phyloP scores from a whole-genome alignment of 2,797 vertebrate species.

The Pseudocheirus occidentalis region DNA sequence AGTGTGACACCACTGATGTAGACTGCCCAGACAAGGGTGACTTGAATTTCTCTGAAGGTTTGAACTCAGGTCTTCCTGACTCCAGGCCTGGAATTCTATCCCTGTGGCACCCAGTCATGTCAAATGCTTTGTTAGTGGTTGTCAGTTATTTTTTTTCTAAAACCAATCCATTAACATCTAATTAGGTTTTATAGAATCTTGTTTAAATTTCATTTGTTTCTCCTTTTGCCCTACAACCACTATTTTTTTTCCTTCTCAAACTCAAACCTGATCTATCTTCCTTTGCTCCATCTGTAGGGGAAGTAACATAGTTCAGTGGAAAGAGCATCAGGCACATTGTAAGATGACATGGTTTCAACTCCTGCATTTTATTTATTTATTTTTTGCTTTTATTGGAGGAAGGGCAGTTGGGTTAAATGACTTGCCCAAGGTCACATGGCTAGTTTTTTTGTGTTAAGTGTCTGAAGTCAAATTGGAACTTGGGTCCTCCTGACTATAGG shows the following conservation, averaged over 20 bases:
- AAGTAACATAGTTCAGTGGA: not conserved
- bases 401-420: too few relatives aligned
- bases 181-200: not conserved
- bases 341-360: not conserved
- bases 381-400: too few relatives aligned
- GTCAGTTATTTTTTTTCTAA: not conserved
- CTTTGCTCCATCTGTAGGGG: not conserved
- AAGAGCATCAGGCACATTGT: not conserved
- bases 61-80: not conserved
- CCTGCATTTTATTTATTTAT: too few relatives aligned
- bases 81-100: not conserved
- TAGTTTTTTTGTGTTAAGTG: too few relatives aligned
- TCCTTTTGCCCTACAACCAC: not conserved
- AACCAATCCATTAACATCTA: not conserved
- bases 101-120: not conserved
- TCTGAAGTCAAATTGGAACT: too few relatives aligned
- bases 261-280: not conserved
- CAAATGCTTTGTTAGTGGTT: not conserved
- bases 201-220: not conserved
- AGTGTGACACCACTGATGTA: not conserved
- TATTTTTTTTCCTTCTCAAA: not conserved
- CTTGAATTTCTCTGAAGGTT: not conserved
- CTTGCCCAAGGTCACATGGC: too few relatives aligned
- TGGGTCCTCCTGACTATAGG: too few relatives aligned
- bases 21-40: not conserved